These are phyloP conservation scores for Apaloderma vittatum DNA, from an alignment of 2,113 vertebrate genomes.

Conservation along the genomic window DNA sequence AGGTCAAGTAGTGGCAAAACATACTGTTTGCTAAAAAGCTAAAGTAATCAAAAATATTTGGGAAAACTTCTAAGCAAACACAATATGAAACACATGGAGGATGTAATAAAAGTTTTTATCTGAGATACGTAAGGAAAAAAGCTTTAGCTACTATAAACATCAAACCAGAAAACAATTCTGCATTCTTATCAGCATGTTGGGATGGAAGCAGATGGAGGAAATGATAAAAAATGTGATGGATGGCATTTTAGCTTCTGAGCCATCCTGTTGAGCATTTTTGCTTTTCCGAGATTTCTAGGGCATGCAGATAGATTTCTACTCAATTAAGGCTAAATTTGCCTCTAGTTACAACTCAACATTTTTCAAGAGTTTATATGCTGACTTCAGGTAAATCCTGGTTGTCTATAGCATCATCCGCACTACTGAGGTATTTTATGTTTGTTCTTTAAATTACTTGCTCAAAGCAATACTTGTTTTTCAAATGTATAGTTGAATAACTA, in stretches of 20 bases:
- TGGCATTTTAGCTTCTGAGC: constrained; percentile 40
- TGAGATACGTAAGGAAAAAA: neutral
- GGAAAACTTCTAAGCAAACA: neutral
- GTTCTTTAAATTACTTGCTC: constrained; percentile 42
- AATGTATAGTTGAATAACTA: constrained; percentile 23
- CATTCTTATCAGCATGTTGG: constrained; percentile 9
- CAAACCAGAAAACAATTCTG: constrained; percentile 19
- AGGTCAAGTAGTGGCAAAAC: neutral
- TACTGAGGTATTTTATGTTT: constrained; percentile 34
- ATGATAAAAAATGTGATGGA: neutral
- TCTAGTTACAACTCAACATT: constrained; percentile 36
- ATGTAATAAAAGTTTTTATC: neutral
- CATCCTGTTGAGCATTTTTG: neutral
- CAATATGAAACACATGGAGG: neutral
- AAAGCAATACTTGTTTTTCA: constrained; percentile 39
- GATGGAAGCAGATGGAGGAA: constrained; percentile 42
- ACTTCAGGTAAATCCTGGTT: constrained; percentile 51
- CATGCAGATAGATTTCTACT: neutral
- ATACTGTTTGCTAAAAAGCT: neutral
- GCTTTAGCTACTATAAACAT: neutral
- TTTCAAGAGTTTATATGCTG: constrained; percentile 24
- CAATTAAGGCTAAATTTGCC: constrained; percentile 1
- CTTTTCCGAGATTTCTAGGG: constrained; percentile 36
- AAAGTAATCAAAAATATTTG: neutral
- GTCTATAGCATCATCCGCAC: neutral